Evolutionary conservation across 2,797 vertebrate species (phyloP).

Genomic region (Pantherophis alleghaniensis): DNA sequence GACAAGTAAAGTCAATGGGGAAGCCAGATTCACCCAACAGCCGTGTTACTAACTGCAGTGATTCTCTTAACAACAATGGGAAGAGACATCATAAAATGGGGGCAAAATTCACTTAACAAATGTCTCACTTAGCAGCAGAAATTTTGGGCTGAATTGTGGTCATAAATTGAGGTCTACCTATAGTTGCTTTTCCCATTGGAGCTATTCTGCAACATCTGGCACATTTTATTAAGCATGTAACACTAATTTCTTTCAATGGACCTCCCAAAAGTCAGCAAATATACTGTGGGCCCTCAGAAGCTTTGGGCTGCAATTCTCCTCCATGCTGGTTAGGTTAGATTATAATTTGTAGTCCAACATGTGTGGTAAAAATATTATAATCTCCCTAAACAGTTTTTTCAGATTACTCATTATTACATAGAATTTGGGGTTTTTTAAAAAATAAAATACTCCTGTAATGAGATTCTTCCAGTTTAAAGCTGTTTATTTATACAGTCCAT

Average conservation of each 20-base stretch:
- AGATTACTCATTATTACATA: not conserved
- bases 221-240: not conserved
- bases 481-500: not conserved
- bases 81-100: not conserved
- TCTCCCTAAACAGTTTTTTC: not conserved
- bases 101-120: not conserved
- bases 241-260: not conserved
- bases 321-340: not conserved
- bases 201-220: not conserved
- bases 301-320: not conserved
- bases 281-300: not conserved
- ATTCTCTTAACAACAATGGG: not conserved
- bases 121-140: not conserved
- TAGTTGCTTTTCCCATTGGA: not conserved
- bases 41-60: not conserved
- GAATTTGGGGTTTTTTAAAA: not conserved
- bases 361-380: not conserved
- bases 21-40: not conserved
- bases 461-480: not conserved
- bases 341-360: not conserved
- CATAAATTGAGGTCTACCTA: not conserved
- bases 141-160: not conserved
- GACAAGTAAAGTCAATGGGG: not conserved
- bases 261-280: not conserved
- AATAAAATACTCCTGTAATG: not conserved